phyloP scores from a whole-genome alignment of 2,888 invertebrate genomes.

The Sesia apiformis region DNA sequence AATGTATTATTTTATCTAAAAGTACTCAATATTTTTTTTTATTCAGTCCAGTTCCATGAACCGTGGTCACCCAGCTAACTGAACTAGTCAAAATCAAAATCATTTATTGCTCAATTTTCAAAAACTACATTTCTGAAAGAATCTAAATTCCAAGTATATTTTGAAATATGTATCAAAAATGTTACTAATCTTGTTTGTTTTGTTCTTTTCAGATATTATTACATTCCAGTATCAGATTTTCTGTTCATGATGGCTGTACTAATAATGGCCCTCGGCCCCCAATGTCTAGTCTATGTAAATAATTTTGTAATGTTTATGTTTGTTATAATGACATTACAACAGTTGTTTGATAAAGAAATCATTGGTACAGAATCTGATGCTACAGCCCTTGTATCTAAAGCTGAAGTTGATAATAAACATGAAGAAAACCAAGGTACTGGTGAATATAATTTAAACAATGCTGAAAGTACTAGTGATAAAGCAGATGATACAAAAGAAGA shows the following conservation, averaged over 20 bases:
- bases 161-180: too few relatives aligned
- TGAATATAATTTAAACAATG: conserved; percentile 4
- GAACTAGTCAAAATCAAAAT: too few relatives aligned
- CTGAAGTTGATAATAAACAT: conserved; percentile 4
- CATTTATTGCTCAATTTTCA: too few relatives aligned
- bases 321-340: conserved; percentile 72
- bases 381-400: conserved; percentile 4
- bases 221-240: conserved; percentile 52
- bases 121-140: too few relatives aligned
- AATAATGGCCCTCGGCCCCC: conserved; percentile 74
- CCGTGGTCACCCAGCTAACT: too few relatives aligned
- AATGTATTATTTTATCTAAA: too few relatives aligned
- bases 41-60: too few relatives aligned
- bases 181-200: too few relatives aligned
- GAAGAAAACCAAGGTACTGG: conserved; percentile 6
- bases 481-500: conserved; percentile 3
- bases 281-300: conserved; percentile 75
- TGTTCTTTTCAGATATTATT: conserved; percentile 17
- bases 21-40: too few relatives aligned
- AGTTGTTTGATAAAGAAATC: conserved; percentile 49
- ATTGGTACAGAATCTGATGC: conserved; percentile 6
- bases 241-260: conserved; percentile 71
- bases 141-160: too few relatives aligned
- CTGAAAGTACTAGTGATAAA: conserved; percentile 6
- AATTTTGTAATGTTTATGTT: conserved; percentile 74